These are phyloP conservation scores for Boleophthalmus pectinirostris DNA, from an alignment of 2,113 vertebrate species.

Conservation along the genomic window DNA sequence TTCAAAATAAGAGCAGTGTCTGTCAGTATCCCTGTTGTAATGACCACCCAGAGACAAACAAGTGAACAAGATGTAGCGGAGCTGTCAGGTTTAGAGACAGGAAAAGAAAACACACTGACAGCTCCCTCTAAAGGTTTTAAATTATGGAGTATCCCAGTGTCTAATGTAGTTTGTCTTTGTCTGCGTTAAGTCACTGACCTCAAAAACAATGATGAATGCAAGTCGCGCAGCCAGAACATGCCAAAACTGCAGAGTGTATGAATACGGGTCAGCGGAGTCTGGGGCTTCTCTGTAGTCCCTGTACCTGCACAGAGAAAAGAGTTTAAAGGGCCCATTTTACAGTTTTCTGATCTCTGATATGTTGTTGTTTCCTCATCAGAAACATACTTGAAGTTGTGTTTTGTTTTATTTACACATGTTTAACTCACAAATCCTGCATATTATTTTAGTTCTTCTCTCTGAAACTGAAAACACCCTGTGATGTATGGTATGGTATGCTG, in stretches of 20 bases:
- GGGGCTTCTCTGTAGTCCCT: constrained; percentile 92
- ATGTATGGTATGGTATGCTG: too few species aligned
- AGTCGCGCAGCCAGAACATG: constrained; percentile 91
- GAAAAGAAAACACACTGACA: constrained; percentile 11
- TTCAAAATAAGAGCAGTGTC: not conserved
- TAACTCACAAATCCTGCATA: too few species aligned
- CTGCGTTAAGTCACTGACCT: constrained; percentile 77
- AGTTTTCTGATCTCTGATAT: too few species aligned
- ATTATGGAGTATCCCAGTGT: constrained; percentile 1
- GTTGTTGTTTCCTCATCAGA: too few species aligned
- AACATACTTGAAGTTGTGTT: too few species aligned
- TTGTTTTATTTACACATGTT: too few species aligned
- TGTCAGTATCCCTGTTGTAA: not conserved
- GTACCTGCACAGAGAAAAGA: constrained; percentile 77
- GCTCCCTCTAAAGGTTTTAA: constrained; percentile 3
- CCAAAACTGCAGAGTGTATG: constrained; percentile 95
- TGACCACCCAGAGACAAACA: not conserved
- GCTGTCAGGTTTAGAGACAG: not conserved
- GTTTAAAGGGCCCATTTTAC: too few species aligned
- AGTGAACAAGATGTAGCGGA: not conserved
- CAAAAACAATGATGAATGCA: constrained; percentile 96
- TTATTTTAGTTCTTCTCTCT: too few species aligned
- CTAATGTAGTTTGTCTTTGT: constrained; percentile 13
- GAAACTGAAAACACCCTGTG: too few species aligned
- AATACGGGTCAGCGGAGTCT: constrained; percentile 83